Conservation (phyloP, 2,888 invertebrate species). For the Cremastobaeus sp. region DNA sequence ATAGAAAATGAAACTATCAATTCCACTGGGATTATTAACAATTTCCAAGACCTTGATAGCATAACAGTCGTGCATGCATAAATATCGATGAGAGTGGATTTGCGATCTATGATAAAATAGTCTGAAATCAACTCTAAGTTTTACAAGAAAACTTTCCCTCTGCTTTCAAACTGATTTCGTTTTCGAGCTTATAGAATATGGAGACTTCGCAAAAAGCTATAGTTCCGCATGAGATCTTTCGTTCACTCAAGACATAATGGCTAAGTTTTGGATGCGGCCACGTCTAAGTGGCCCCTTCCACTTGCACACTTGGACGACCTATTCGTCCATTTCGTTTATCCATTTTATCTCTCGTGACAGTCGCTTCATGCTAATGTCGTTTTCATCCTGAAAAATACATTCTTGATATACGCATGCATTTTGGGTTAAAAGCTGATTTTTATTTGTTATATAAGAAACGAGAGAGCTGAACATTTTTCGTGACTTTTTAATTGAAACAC, state of each 20-base stretch:
- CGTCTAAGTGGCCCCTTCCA: slow-evolving; percentile 69
- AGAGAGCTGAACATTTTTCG: slow-evolving; percentile 45
- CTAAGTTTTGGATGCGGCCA: slow-evolving; percentile 73
- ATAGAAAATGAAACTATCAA: slow-evolving; percentile 6
- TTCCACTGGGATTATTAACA: slow-evolving; percentile 39
- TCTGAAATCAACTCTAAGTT: slow-evolving; percentile 49
- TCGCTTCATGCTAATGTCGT: slow-evolving; percentile 26
- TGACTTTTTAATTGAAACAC: slow-evolving; percentile 66
- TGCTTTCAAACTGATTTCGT: slow-evolving; percentile 57
- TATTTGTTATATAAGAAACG: neutral
- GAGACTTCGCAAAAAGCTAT: slow-evolving; percentile 64
- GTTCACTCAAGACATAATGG: slow-evolving; percentile 71
- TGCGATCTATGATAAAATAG: slow-evolving; percentile 49
- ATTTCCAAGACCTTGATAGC: slow-evolving; percentile 22
- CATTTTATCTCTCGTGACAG: slow-evolving; percentile 42
- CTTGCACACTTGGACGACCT: slow-evolving; percentile 49
- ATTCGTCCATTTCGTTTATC: slow-evolving; percentile 49
- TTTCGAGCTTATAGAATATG: slow-evolving; percentile 64
- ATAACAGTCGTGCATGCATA: slow-evolving; percentile 41
- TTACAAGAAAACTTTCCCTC: slow-evolving; percentile 53
- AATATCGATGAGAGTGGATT: slow-evolving; percentile 38
- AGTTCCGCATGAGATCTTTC: slow-evolving; percentile 68
- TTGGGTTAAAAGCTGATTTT: too few relatives aligned
- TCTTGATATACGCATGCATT: too few relatives aligned
- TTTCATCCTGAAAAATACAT: neutral